Base-by-base conservation (phyloP, 2,797 vertebrate species). In the Sylvia borin region DNA sequence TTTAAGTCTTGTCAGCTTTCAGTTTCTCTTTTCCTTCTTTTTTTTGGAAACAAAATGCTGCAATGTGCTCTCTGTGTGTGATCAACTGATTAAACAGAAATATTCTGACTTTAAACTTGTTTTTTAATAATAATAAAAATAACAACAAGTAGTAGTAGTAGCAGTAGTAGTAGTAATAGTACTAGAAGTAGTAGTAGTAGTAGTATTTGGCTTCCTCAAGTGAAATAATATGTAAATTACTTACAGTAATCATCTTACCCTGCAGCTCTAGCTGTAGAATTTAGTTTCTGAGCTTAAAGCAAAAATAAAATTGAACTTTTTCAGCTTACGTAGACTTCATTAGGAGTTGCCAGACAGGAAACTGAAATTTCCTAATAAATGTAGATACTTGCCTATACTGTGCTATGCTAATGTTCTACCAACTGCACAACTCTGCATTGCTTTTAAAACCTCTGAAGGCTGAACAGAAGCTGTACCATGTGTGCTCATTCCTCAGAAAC, bases 221-320 rank as follows among this genome's bases (percentile, higher is more conserved):
- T 29, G 54, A 73, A 92, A 86, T 67, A 86, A 73, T 20, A 84
- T 85, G 74, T 74, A 73, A 81, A 82, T 92, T 84, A 87, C 83
- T 93, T 94, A 74, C 19, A 70, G 27, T 34, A 93, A 86, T 32
- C 32, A 88, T 70, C 29, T 75, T 88, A 66, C 31, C 32, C n/a
- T 90, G 31, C 53, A 90, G 48, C 31, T 67, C 25, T 50, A 92
- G 22, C 74, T 71, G 26, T 61, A 42, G 38, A 82, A 86, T 93
- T 82, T 79, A 92, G 31, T 87, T 71, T 64, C 25, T 82, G 60
- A 85, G 64, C 67, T 90, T 88, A 87, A 91, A 92, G 20, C 51
- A 88, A 80, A 90, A 79, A 8, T 9, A 42, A 92, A 91, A 78
- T 45, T 38, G 14, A 58, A 24, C 16, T 27, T 88, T 82, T 88